Conservation (phyloP, 2,113 vertebrate species). For the Condylura cristata region DNA sequence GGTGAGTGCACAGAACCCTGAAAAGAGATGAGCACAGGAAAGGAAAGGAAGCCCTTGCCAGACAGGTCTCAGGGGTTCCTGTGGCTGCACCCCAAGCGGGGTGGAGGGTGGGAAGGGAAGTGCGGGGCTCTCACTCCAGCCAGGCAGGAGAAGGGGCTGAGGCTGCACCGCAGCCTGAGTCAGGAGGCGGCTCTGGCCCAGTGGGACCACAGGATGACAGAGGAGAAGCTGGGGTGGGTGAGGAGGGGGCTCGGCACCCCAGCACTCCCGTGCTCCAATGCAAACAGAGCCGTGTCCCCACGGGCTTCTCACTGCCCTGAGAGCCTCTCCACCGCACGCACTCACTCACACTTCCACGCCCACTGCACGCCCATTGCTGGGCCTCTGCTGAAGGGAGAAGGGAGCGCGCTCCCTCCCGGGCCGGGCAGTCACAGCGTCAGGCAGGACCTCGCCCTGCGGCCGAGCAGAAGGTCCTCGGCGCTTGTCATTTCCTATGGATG, state of each 20-base stretch:
- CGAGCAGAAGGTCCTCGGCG: neutral
- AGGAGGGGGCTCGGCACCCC: constrained; percentile 34
- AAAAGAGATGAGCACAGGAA: neutral
- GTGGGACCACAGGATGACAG: neutral
- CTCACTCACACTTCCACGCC: neutral
- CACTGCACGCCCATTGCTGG: neutral
- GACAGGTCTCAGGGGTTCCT: neutral
- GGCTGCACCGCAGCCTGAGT: neutral
- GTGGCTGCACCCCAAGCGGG: neutral
- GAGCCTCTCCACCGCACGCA: constrained; percentile 26
- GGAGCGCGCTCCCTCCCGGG: neutral
- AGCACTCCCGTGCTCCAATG: neutral
- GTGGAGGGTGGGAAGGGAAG: neutral
- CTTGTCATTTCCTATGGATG: neutral
- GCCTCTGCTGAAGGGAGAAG: constrained; percentile 29
- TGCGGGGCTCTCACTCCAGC: neutral
- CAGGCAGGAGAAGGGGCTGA: neutral
- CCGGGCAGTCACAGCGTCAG: neutral
- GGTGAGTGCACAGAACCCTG: neutral
- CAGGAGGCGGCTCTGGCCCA: neutral
- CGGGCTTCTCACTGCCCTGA: constrained; percentile 48
- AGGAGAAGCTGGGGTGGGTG: neutral
- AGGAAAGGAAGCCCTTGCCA: neutral
- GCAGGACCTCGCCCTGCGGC: neutral
- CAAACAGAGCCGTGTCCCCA: neutral